Conservation (phyloP, 2,113 vertebrate genomes). For the Parus major region DNA sequence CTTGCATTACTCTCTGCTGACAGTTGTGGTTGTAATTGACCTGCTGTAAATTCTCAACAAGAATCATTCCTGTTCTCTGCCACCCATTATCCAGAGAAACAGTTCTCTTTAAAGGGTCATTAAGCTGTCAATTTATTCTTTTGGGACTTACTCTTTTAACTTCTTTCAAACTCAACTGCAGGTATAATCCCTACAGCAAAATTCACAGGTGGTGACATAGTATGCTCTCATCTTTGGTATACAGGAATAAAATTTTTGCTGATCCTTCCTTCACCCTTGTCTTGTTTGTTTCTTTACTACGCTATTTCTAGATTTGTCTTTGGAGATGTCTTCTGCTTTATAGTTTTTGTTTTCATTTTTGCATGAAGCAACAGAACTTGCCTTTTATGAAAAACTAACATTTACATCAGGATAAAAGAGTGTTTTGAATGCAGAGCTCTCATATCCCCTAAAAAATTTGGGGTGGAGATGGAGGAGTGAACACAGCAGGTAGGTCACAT, state of each 20-base stretch:
- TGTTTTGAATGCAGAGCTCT: background rate
- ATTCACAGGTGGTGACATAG: conserved; percentile 3
- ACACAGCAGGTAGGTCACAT: background rate
- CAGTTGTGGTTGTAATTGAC: conserved; percentile 50
- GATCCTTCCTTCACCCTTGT: background rate
- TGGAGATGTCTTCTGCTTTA: background rate
- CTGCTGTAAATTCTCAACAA: conserved; percentile 33
- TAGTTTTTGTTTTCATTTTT: background rate
- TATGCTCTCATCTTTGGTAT: background rate
- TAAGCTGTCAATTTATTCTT: conserved; percentile 32
- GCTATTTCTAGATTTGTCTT: background rate
- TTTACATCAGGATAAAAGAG: background rate
- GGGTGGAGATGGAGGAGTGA: background rate
- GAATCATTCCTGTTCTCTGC: conserved; percentile 8
- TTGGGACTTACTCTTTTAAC: conserved; percentile 26
- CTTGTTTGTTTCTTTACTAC: background rate
- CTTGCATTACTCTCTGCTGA: background rate
- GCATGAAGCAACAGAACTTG: background rate
- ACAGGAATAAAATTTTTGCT: background rate
- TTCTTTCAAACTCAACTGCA: conserved; percentile 22
- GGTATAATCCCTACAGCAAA: conserved; percentile 40
- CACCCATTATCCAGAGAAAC: conserved; percentile 32
- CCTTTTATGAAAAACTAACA: background rate
- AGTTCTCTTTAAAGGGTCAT: conserved; percentile 4
- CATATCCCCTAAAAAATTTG: background rate